Evolutionary conservation across 2,113 vertebrate species (phyloP), one percentile per base, ranked within the genome.

Genomic region (Nycticebus coucang): DNA sequence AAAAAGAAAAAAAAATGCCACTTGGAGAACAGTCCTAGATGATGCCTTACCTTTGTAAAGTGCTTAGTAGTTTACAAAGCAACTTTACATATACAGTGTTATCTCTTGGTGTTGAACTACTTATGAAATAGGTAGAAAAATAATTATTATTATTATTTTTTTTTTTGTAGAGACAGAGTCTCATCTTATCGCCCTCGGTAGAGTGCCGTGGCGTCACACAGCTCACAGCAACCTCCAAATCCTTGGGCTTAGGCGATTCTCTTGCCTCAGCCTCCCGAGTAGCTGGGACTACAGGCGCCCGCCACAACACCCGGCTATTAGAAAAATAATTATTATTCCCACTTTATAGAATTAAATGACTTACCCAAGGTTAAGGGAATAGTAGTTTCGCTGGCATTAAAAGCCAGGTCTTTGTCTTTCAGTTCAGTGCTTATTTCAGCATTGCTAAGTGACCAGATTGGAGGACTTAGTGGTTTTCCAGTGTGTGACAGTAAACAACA

Each of bases 351-450:
- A 86, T 18, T 89, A 37, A 66, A 33, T 79, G 50, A 77, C 79
- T 81, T 95, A 60, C 21, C 90, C 37, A 60, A 81, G 84, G 33
- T 89, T 37, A 95, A 92, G 84, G 15, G 41, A 78, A 94, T 64
- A 62, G 30, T 55, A 55, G 86, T 71, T 94, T 92, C 69, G 50
- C 35, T 84, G 57, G 45, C 69, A 66, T 55, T 83, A 83, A 69
- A 81, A 91, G 22, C 59, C 41, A 89, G 55, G 15, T 82, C 50
- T 91, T 62, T 35, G 75, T 94, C 60, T 87, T 69, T 9, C 0
- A 37, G 18, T 62, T 64, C 74, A 75, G 55, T 21, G 14, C 55
- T 91, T 62, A 35, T 74, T 91, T 28, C 4, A 9, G 35, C n/a
- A 24, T 5, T 80, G 21, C 68, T 83, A 41, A 94, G 53, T 12